phyloP scores from a whole-genome alignment of 1,140 invertebrate genomes.

The Portunus trituberculatus region DNA sequence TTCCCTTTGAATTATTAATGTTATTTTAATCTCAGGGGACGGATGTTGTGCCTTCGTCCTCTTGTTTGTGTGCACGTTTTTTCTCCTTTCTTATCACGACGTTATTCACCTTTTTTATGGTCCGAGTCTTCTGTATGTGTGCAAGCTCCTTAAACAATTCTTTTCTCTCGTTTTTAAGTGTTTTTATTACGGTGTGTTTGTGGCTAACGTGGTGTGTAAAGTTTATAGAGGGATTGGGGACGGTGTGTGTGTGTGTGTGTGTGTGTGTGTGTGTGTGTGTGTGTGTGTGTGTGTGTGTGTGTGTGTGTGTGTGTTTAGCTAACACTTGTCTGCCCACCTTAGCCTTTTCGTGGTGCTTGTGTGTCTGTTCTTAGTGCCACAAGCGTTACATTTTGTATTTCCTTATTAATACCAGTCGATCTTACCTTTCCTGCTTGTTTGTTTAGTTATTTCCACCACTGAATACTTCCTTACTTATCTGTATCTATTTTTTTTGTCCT shows the following conservation, averaged over 20 bases:
- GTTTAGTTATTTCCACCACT: background rate
- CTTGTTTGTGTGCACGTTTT: background rate
- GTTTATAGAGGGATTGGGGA: background rate
- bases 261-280: too few species aligned
- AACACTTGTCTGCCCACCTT: too few species aligned
- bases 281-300: too few species aligned
- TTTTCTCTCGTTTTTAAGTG: conserved; percentile 2
- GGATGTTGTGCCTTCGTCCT: background rate
- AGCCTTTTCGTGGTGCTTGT: too few species aligned
- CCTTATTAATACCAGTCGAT: too few species aligned
- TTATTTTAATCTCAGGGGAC: too few species aligned
- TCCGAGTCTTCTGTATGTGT: background rate
- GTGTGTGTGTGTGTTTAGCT: too few species aligned
- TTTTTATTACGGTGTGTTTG: background rate
- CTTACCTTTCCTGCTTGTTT: too few species aligned
- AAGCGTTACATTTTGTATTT: too few species aligned
- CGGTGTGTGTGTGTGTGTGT: too few species aligned
- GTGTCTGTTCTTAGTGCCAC: too few species aligned
- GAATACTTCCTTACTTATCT: background rate
- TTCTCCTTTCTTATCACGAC: background rate
- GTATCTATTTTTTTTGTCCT: too few species aligned
- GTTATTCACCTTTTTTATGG: background rate
- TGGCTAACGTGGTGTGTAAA: background rate
- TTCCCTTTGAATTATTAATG: background rate
- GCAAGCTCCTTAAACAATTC: background rate